phyloP scores from a whole-genome alignment of 2,113 vertebrate genomes.

The Ceyx cyanopectus region DNA sequence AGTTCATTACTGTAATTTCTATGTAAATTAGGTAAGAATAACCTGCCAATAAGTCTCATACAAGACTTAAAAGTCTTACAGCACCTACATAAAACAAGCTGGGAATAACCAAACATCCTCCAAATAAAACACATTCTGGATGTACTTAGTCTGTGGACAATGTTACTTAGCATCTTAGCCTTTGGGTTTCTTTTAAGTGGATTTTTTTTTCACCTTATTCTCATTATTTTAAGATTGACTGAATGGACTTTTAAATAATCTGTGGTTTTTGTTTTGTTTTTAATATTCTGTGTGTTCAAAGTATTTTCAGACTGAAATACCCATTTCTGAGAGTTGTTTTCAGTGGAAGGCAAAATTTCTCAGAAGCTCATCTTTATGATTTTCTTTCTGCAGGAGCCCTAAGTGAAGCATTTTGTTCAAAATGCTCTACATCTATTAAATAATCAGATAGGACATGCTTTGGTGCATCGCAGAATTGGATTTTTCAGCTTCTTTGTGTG shows the following conservation, averaged over 20 bases:
- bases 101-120: not conserved
- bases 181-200: not conserved
- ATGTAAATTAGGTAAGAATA: not conserved
- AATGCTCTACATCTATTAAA: not conserved
- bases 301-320: not conserved
- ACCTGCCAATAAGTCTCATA: not conserved
- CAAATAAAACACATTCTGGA: not conserved
- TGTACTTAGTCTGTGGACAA: not conserved
- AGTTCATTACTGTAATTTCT: not conserved
- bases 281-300: not conserved
- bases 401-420: not conserved
- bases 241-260: not conserved
- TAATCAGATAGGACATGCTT: not conserved
- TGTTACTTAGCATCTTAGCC: not conserved
- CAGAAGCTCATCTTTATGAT: not conserved
- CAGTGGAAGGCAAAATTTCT: not conserved
- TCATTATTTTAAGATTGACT: not conserved
- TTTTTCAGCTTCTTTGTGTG: not conserved
- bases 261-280: too few relatives aligned
- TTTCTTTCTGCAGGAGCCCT: not conserved
- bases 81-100: not conserved
- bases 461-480: not conserved
- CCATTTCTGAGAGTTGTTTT: not conserved
- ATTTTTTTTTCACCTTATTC: not conserved
- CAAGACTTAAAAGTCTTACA: not conserved